Base-by-base conservation (phyloP, 1,140 invertebrate genomes). In the Brachionus manjavacas region DNA sequence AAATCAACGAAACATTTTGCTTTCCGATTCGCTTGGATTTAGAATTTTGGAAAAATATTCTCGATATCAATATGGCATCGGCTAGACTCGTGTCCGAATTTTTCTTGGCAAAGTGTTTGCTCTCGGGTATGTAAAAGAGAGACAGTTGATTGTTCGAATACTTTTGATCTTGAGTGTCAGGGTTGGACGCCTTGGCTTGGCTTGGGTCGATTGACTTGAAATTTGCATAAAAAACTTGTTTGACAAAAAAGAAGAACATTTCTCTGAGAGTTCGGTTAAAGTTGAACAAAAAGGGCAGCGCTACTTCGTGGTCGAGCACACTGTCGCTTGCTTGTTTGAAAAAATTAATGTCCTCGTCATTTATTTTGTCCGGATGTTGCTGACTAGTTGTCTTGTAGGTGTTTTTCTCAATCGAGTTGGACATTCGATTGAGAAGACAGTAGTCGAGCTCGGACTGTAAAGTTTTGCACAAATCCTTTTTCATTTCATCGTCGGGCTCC, bases 391-490 rank as follows among this genome's bases (percentile, higher is more conserved):
- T 81, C 41, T 64, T 81, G 20, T 81, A 81, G 41, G 79, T 64
- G 31, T 81, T 81, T 68, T 81, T 81, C 20, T 81, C 79, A 20
- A 81, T 60, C 0, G 79, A 60, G 14, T 60, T 81, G 2, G 23
- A 64, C 79, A 81, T 81, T 0, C 79, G 79, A 20, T 64, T 46
- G 11, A 81, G 43, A 12, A 81, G 31, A 12, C 79, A 81, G 39
- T 81, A 81, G 52, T 81, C 79, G n/a, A 81, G 41, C 35, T 81
- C 79, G n/a, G 79, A 64, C 28, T 81, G 79, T 12, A 81, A 41
- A 41, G 52, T 60, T 39, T 81, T 81, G 52, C 79, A 81, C 52
- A 81, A 28, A 9, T 81, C 79, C 20, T 81, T 41, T 68, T 81
- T 81, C 79, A 81, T 81, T 6, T 81, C 64, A 12, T 81, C 79